Percentiles rank a stretch among this genome's conserved stretches.
Evolutionary conservation across 2,113 vertebrate species (phyloP).

Genomic region (Ceyx melanurus): DNA sequence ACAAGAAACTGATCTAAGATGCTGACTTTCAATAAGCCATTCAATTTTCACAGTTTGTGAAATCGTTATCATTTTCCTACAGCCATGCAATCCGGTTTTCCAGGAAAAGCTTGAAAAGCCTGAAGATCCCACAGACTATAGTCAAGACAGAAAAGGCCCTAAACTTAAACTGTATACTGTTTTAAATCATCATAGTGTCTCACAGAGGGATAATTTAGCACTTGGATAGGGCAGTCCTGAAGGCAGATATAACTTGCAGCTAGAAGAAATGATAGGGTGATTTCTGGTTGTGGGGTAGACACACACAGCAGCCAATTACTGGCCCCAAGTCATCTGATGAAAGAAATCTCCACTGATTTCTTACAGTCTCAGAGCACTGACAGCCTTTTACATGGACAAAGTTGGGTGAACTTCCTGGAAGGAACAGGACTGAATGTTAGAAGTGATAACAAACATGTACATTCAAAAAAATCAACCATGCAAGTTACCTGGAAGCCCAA

Average conservation of each 20-base stretch:
- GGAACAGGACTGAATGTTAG: not conserved
- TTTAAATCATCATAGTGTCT: not conserved
- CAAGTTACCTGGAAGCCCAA: not conserved
- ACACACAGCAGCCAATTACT: not conserved
- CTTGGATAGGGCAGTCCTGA: not conserved
- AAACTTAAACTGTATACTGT: not conserved
- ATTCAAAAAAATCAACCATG: not conserved
- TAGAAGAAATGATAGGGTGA: not conserved
- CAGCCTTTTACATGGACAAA: not conserved
- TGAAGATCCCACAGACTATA: not conserved
- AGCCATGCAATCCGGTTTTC: not conserved
- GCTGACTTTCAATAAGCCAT: not conserved
- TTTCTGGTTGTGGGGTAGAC: not conserved
- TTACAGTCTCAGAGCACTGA: not conserved
- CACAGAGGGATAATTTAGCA: not conserved
- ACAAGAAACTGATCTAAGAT: not conserved
- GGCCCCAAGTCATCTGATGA: not conserved
- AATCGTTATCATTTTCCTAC: not conserved
- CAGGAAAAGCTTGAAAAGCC: not conserved
- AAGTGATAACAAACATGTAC: accelerated
- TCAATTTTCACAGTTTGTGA: not conserved
- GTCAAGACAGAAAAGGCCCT: not conserved
- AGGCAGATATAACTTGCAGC: not conserved
- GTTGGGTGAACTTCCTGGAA: not conserved
- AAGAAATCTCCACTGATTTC: not conserved